Base-by-base conservation (phyloP, 2,888 invertebrate genomes). In the Dynastes hyllus region DNA sequence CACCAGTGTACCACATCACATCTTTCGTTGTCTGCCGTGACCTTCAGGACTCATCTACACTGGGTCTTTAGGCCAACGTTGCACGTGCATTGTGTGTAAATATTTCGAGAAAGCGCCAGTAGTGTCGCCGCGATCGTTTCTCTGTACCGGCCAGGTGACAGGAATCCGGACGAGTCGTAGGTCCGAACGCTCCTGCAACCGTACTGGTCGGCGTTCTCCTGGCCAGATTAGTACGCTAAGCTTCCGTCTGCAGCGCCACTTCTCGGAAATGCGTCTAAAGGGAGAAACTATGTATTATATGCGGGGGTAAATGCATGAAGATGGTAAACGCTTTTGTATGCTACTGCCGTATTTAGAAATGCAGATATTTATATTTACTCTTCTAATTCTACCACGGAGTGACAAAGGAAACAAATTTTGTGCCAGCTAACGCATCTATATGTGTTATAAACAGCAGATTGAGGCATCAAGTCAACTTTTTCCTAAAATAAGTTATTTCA, bases 161-260 rank as follows among this genome's bases (percentile, higher is more conserved):
- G 73, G 58, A 58, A 75, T 75, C 61, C 61, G 58, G 73, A 75
- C 73, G 40, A 75, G 73, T 61, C 73, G 79, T 82, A 83, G 81
- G 81, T 83, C 84, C 83, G 84, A 82, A 83, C 81, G 82, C 84
- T 81, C 76, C 80, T 81, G 84, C 80, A 82, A 81, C 83, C 82
- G 84, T 83, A 85, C 85, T 85, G 85, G 84, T 75, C 61, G 81
- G 80, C 82, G 81, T 81, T 80, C 82, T 78, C 78, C 55, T 66
- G 73, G 78, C 79, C 55, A 65, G 78, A 78, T 77, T 79, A 81
- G 83, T 80, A 78, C 77, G 73, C 78, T 67, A 78, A 79, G 73
- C 80, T 77, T 79, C 81, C 80, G 81, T 77, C 80, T 81, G 83
- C 83, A 84, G 78, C 78, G 78, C 78, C 78, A 78, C 78, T 66